A percentile compares a stretch with the other conserved stretches of the same genome.
phyloP scores from a whole-genome alignment of 2,888 invertebrate genomes.

The Holacanthella duospinosa region DNA sequence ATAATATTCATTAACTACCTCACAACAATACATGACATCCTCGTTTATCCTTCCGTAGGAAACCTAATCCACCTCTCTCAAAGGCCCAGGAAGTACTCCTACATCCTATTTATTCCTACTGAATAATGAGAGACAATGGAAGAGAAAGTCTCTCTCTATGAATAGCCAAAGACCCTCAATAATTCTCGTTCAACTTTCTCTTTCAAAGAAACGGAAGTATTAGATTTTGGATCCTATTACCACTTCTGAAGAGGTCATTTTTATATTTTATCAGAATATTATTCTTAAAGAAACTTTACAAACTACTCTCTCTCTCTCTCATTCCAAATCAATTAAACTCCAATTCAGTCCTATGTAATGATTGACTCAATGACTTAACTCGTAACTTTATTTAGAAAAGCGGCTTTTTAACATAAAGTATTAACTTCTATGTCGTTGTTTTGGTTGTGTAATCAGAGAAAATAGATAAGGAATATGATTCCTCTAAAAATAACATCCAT shows the following conservation, averaged over 20 bases:
- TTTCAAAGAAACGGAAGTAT: no score
- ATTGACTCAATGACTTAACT: background rate
- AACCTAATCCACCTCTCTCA: background rate
- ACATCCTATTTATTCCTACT: background rate
- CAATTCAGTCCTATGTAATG: no score
- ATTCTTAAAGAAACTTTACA: no score
- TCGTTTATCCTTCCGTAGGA: background rate
- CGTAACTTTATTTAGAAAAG: background rate
- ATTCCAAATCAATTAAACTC: no score
- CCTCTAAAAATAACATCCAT: background rate
- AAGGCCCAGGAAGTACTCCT: background rate
- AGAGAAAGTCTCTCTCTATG: background rate
- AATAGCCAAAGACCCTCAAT: no score
- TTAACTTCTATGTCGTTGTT: background rate
- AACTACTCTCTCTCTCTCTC: no score
- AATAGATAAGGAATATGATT: background rate
- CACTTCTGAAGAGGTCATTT: no score
- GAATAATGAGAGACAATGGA: background rate
- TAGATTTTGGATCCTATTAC: no score
- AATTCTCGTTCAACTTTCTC: no score
- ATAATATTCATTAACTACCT: background rate
- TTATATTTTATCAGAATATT: no score
- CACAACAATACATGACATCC: background rate
- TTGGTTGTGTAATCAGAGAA: no score
- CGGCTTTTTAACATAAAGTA: background rate